phyloP scores from a whole-genome alignment of 2,888 invertebrate genomes.

The Eupithecia exiguata region DNA sequence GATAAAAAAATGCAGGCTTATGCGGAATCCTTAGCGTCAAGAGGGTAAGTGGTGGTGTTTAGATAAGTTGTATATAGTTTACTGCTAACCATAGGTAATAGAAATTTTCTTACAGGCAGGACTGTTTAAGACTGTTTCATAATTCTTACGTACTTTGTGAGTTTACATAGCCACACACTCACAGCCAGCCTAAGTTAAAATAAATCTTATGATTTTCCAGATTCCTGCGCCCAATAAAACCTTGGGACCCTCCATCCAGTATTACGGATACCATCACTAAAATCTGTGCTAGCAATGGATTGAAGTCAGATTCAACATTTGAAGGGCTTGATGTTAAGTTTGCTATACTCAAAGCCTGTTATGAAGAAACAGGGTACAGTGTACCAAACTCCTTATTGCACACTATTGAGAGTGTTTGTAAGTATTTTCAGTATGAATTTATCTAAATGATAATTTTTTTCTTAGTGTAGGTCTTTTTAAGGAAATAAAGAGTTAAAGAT shows the following conservation, averaged over 20 bases:
- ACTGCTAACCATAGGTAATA: neutral
- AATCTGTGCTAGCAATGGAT: constrained; percentile 84
- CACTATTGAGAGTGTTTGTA: constrained; percentile 88
- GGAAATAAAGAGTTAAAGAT: neutral
- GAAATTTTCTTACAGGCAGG: neutral
- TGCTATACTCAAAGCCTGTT: constrained; percentile 87
- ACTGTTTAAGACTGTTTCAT: neutral
- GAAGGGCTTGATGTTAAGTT: constrained; percentile 85
- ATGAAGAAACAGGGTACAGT: constrained; percentile 87
- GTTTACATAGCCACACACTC: neutral
- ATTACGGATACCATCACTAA: constrained; percentile 84
- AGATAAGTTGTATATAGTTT: neutral
- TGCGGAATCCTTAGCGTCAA: constrained; percentile 86
- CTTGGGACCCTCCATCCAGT: constrained; percentile 89
- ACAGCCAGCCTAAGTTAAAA: neutral
- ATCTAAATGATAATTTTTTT: neutral
- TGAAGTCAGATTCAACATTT: constrained; percentile 73
- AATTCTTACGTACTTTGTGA: neutral
- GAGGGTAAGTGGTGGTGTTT: constrained; percentile 82
- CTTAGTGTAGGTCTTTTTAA: neutral
- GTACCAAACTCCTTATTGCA: constrained; percentile 93
- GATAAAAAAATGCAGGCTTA: constrained; percentile 80
- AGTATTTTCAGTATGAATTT: constrained; percentile 42
- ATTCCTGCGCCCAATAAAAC: constrained; percentile 89
- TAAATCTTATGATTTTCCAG: constrained; percentile 69